Conservation (phyloP, 2,888 invertebrate species). For the Graphium colonna region DNA sequence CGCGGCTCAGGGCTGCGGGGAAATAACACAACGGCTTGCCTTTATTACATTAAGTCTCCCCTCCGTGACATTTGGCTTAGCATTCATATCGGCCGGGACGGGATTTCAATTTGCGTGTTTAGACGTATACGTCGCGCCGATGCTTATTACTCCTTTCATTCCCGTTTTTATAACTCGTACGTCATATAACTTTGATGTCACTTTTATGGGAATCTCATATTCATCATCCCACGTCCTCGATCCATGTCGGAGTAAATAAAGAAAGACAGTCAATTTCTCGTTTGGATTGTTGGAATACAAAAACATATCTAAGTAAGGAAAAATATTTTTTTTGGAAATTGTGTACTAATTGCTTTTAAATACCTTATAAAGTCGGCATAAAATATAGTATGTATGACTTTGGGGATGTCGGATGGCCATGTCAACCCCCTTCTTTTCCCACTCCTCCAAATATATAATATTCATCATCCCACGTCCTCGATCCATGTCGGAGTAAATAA, state of each 20-base stretch:
- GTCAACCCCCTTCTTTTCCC: no score
- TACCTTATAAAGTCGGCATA: no score
- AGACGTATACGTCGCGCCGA: neutral
- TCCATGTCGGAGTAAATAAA: neutral
- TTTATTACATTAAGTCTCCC: slow-evolving; percentile 16
- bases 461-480: neutral
- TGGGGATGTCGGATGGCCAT: no score
- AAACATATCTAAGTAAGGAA: no score
- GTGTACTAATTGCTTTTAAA: no score
- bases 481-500: neutral
- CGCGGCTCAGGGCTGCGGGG: slow-evolving; percentile 1
- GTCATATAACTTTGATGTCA: neutral
- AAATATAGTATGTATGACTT: no score
- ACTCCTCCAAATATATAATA: no score
- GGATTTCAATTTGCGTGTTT: slow-evolving; percentile 17
- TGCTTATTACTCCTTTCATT: neutral
- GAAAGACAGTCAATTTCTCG: no score
- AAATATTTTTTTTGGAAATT: no score
- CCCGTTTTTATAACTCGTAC: neutral
- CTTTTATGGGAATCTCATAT: neutral
- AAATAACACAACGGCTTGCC: slow-evolving; percentile 2
- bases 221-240: neutral
- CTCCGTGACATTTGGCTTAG: slow-evolving; percentile 5
- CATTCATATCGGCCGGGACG: slow-evolving; percentile 6
- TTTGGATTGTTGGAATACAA: no score